A percentile compares a stretch with the other conserved stretches of the same genome.
phyloP scores from a whole-genome alignment of 2,113 vertebrate genomes.

The Garra rufa region DNA sequence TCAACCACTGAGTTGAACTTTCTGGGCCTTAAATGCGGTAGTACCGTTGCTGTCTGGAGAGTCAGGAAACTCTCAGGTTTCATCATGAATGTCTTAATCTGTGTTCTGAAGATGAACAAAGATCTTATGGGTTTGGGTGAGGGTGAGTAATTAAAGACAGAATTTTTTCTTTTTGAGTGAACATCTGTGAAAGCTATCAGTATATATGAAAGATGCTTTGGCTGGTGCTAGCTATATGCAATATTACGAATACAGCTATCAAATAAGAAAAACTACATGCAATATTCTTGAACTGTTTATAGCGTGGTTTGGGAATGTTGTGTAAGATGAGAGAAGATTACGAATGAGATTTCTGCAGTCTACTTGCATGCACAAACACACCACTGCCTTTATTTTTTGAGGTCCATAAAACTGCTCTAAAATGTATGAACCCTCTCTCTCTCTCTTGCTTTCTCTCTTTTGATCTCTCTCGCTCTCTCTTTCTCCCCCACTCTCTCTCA shows the following conservation, averaged over 20 bases:
- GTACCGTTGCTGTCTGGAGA: no score
- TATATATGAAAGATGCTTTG: not conserved
- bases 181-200: no score
- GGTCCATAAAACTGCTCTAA: slow-evolving; percentile 25
- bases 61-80: no score
- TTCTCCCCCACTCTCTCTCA: not conserved
- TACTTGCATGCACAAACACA: not conserved
- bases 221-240: not conserved
- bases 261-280: not conserved
- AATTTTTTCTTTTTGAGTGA: no score
- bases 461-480: not conserved
- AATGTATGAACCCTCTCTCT: not conserved
- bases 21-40: no score
- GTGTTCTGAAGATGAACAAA: no score
- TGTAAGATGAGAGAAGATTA: not conserved
- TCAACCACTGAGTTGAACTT: no score
- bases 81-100: no score
- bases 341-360: not conserved
- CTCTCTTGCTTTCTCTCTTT: not conserved
- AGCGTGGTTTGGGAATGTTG: not conserved
- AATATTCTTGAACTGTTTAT: not conserved
- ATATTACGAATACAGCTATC: not conserved
- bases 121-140: no score
- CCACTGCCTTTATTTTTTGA: not conserved
- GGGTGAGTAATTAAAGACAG: no score